Conservation (phyloP, 1,140 invertebrate species). For the Caenorhabditis brenneri region DNA sequence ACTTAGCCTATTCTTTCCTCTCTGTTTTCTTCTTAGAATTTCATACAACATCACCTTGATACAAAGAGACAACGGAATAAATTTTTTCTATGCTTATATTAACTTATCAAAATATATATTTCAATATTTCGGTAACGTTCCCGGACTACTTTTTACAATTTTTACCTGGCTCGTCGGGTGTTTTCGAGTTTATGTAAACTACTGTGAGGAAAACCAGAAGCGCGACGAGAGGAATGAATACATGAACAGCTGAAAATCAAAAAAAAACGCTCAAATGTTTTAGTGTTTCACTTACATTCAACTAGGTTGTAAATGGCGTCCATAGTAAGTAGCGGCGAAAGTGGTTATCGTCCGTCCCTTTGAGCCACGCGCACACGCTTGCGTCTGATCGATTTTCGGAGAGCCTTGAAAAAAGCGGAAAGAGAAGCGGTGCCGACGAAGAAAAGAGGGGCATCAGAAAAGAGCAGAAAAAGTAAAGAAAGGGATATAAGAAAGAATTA, state of each 20-base stretch:
- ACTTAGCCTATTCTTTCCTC: not conserved
- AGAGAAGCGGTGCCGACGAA: not conserved
- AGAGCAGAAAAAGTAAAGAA: not conserved
- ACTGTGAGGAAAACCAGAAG: conserved; percentile 51
- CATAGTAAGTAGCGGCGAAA: not conserved
- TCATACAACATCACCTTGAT: too few relatives aligned
- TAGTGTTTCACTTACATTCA: conserved; percentile 31
- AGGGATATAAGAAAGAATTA: not conserved
- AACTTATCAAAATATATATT: too few relatives aligned
- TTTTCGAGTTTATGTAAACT: conserved; percentile 53
- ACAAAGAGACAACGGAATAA: too few relatives aligned
- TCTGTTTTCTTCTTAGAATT: not conserved
- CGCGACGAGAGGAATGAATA: conserved; percentile 62
- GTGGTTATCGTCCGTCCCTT: not conserved
- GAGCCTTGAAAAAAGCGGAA: not conserved
- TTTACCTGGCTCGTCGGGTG: conserved; percentile 24
- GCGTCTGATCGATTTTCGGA: conserved; percentile 30
- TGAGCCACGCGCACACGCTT: not conserved
- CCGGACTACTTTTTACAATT: too few relatives aligned
- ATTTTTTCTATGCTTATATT: too few relatives aligned
- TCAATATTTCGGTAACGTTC: too few relatives aligned
- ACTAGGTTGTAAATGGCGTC: conserved; percentile 52
- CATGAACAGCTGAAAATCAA: conserved; percentile 42
- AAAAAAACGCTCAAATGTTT: not conserved
- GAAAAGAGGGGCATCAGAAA: not conserved